These are phyloP conservation scores for Ochlodes sylvanus DNA, from an alignment of 2,888 invertebrate genomes.

Conservation along the genomic window DNA sequence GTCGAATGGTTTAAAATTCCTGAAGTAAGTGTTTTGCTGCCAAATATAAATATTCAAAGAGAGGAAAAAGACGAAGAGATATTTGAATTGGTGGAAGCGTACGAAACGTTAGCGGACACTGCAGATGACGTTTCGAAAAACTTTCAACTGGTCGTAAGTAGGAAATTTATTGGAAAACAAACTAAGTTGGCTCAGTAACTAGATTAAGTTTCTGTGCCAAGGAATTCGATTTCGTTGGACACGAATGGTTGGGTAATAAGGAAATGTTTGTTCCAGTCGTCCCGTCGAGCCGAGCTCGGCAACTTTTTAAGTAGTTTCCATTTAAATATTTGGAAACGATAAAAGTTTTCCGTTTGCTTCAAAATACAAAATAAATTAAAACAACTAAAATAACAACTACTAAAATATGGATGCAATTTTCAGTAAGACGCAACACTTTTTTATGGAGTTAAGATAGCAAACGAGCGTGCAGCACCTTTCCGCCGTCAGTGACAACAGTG, in stretches of 20 bases:
- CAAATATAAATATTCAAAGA: constrained; percentile 1
- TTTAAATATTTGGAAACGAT: constrained; percentile 9
- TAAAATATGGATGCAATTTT: too few relatives aligned
- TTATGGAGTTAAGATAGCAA: too few relatives aligned
- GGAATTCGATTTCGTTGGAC: constrained; percentile 32
- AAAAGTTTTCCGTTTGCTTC: background rate
- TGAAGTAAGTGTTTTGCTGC: constrained; percentile 13
- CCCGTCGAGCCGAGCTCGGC: background rate
- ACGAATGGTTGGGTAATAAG: constrained; percentile 27
- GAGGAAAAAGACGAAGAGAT: constrained; percentile 6
- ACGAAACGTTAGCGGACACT: constrained; percentile 22
- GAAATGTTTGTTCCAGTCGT: constrained; percentile 26
- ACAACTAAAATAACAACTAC: too few relatives aligned
- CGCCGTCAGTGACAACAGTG: too few relatives aligned
- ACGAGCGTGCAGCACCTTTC: too few relatives aligned
- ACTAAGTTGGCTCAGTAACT: constrained; percentile 35
- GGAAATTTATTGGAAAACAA: constrained; percentile 28
- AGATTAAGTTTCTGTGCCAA: constrained; percentile 34
- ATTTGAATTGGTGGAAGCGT: constrained; percentile 22
- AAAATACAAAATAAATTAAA: background rate
- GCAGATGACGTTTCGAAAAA: constrained; percentile 29
- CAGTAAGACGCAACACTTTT: too few relatives aligned
- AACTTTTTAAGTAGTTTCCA: constrained; percentile 16
- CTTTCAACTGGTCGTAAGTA: constrained; percentile 33
- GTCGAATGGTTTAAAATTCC: constrained; percentile 14